These are phyloP conservation scores for Sparidentex hasta DNA, from an alignment of 2,797 vertebrate genomes.

Conservation along the genomic window DNA sequence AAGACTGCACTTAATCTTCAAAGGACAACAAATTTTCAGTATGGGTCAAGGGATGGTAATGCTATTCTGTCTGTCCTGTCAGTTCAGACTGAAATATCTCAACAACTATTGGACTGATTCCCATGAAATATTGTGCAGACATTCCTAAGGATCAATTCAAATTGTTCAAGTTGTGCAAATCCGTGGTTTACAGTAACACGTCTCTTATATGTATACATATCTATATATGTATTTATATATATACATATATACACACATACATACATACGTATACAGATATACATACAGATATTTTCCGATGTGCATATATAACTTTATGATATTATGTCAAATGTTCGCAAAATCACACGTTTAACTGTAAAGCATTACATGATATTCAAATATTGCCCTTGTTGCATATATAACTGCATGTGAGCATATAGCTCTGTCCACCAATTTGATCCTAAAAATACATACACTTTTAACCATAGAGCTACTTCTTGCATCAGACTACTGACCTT, in stretches of 20 bases:
- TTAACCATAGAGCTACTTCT: slow-evolving; percentile 13
- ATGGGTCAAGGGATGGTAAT: neutral
- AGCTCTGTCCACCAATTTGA: slow-evolving; percentile 35
- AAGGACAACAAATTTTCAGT: neutral
- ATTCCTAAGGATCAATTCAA: neutral
- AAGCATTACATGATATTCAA: neutral
- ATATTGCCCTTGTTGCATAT: neutral
- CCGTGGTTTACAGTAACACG: neutral
- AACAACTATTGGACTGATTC: neutral
- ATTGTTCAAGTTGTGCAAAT: neutral
- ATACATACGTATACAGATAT: no score
- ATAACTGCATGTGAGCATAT: slow-evolving; percentile 3
- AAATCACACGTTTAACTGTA: neutral
- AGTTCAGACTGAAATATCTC: neutral
- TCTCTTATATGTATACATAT: no score
- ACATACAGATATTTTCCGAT: neutral
- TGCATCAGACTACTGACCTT: neutral
- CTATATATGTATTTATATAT: no score
- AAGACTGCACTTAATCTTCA: neutral
- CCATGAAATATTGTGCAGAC: neutral
- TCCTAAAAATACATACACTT: slow-evolving; percentile 42
- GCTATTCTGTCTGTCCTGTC: neutral
- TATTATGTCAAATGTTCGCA: neutral
- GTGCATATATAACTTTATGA: neutral
- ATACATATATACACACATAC: no score